Evolutionary conservation across 1,140 invertebrate species (phyloP).

Genomic region (Lordiphosa clarofinis): DNA sequence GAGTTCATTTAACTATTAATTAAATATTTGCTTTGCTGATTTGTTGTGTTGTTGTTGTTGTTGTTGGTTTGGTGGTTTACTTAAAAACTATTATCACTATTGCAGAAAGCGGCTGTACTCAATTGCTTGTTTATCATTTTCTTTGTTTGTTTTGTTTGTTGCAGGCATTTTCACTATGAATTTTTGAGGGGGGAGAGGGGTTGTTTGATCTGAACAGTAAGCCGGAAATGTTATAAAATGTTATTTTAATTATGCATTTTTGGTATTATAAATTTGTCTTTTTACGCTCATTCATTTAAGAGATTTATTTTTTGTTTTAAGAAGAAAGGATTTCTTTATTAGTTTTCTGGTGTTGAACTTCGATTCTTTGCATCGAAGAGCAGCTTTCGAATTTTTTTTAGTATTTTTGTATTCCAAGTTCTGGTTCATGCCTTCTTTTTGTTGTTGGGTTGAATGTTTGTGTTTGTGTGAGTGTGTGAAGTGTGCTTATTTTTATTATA

Average conservation of each 20-base stretch:
- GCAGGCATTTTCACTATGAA: conserved; percentile 64
- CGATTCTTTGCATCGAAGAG: conserved; percentile 39
- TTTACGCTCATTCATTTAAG: conserved; percentile 15
- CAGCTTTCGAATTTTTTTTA: conserved; percentile 43
- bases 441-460: conserved; percentile 14
- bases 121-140: conserved; percentile 35
- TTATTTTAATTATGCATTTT: conserved; percentile 23
- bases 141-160: conserved; percentile 39
- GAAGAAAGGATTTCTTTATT: conserved; percentile 71
- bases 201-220: conserved; percentile 41
- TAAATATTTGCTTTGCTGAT: conserved; percentile 42
- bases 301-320: conserved; percentile 34
- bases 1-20: conserved; percentile 47
- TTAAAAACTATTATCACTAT: conserved; percentile 80
- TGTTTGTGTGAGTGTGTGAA: conserved; percentile 24
- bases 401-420: conserved; percentile 13
- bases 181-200: conserved; percentile 14
- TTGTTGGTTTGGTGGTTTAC: conserved; percentile 54
- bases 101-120: conserved; percentile 79
- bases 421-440: conserved; percentile 46
- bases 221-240: conserved; percentile 42
- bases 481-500: conserved; percentile 46
- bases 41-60: conserved; percentile 45
- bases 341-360: conserved; percentile 5
- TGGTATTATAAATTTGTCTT: conserved; percentile 15